Base-by-base conservation (phyloP, 1,140 invertebrate species). In the Apis laboriosa region DNA sequence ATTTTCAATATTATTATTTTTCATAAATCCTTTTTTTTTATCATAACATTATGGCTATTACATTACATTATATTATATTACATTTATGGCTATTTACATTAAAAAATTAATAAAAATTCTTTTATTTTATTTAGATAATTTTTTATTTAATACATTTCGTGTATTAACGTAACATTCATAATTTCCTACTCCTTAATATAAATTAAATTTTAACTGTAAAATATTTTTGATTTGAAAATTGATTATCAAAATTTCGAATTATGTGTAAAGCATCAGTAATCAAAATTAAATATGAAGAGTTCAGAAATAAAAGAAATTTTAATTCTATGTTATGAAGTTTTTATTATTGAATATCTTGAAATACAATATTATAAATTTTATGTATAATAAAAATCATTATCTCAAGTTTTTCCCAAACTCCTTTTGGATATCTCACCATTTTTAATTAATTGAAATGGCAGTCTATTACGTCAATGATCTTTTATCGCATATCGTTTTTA, bases 401-500 rank as follows among this genome's bases (percentile, higher is more conserved):
- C 15, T 13, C 9, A 43, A 63, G 15, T n/a, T 64, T 83, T 64
- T 77, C 60, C 49, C 60, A n/a, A 34, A 56, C 34, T 49, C n/a
- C 17, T 51, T 60, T 79, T n/a, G 0, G 8, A 9, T 24, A 53
- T 60, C 60, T 55, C n/a, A 34, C 5, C n/a, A n/a, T n/a, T n/a
- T n/a, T n/a, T n/a, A n/a, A n/a, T n/a, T n/a, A n/a, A n/a, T n/a
- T n/a, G n/a, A n/a, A n/a, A n/a, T n/a, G 21, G 15, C 28, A 3
- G 43, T 12, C 21, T 70, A 56, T 83, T 79, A 84, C 70, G 71
- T 80, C 70, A 74, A 80, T 74, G 34, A 73, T 81, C 56, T 71
- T 84, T 84, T 81, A 81, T 84, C 66, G 63, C 51, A 17, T 60
- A 58, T 49, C 9, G 56, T 51, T 84, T 81, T 68, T 56, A 74